phyloP scores from a whole-genome alignment of 1,140 invertebrate species.

The Saccostrea cuccullata region DNA sequence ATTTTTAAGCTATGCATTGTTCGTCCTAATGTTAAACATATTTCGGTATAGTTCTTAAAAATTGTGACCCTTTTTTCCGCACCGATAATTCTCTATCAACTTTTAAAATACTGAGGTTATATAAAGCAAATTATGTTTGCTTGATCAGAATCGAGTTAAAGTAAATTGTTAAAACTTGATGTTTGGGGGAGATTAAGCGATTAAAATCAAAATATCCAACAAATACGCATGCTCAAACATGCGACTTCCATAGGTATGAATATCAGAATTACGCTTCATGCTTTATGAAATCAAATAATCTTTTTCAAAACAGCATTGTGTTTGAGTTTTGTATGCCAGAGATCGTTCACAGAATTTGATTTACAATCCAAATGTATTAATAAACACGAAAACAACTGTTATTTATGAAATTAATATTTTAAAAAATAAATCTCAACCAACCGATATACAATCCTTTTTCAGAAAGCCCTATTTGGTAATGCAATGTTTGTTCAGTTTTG shows the following conservation, averaged over 20 bases:
- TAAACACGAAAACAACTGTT: conserved; percentile 7
- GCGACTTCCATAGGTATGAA: background rate
- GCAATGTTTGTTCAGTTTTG: conserved; percentile 18
- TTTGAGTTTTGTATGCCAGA: background rate
- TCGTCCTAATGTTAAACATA: background rate
- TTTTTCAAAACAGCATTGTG: background rate
- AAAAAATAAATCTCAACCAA: background rate
- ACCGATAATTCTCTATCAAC: conserved; percentile 26
- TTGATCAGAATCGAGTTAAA: conserved; percentile 5
- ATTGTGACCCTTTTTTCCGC: conserved; percentile 12
- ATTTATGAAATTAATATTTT: conserved; percentile 42
- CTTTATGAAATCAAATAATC: background rate
- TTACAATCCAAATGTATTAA: conserved; percentile 9
- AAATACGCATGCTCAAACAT: conserved; percentile 4
- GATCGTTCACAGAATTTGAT: background rate
- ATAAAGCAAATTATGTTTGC: conserved; percentile 29
- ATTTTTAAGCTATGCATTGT: background rate
- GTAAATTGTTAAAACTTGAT: conserved; percentile 32
- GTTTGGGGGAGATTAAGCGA: conserved; percentile 15
- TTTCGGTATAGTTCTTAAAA: background rate
- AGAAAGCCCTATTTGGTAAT: background rate
- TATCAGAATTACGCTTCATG: conserved; percentile 1
- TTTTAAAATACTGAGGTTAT: conserved; percentile 33
- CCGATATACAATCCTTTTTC: background rate
- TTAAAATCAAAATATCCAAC: conserved; percentile 21